These are phyloP conservation scores for Psephotus haematonotus DNA, from an alignment of 2,113 vertebrate genomes.

Conservation along the genomic window DNA sequence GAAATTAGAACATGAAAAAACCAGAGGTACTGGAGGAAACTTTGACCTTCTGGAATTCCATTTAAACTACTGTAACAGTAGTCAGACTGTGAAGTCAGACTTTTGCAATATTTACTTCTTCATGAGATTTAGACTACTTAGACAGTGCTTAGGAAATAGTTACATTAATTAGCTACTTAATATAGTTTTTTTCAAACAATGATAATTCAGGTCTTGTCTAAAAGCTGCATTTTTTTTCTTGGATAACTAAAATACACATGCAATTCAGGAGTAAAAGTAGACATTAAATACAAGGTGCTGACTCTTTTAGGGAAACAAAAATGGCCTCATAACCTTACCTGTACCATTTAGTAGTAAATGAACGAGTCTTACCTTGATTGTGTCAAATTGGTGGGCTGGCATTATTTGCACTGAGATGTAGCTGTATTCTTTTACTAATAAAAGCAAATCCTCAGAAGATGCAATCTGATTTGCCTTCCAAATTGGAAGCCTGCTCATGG, in stretches of 20 bases:
- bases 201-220: not conserved
- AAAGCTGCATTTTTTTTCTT: not conserved
- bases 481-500: not conserved
- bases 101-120: not conserved
- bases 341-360: not conserved
- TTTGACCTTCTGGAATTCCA: slow-evolving; percentile 59
- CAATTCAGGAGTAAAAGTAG: not conserved
- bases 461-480: not conserved
- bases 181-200: not conserved
- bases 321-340: not conserved
- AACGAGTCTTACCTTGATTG: not conserved
- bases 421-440: not conserved
- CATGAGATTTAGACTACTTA: not conserved
- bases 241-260: not conserved
- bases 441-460: not conserved
- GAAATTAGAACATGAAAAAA: slow-evolving; percentile 52
- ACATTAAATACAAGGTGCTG: not conserved
- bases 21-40: slow-evolving; percentile 23
- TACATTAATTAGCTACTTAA: not conserved
- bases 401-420: not conserved
- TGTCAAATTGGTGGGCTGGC: not conserved
- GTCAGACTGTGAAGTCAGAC: slow-evolving; percentile 12
- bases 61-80: slow-evolving; percentile 74
- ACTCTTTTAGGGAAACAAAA: not conserved
- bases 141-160: not conserved